Evolutionary conservation across 2,888 invertebrate genomes (phyloP).

Genomic region (Cotesia congregata): DNA sequence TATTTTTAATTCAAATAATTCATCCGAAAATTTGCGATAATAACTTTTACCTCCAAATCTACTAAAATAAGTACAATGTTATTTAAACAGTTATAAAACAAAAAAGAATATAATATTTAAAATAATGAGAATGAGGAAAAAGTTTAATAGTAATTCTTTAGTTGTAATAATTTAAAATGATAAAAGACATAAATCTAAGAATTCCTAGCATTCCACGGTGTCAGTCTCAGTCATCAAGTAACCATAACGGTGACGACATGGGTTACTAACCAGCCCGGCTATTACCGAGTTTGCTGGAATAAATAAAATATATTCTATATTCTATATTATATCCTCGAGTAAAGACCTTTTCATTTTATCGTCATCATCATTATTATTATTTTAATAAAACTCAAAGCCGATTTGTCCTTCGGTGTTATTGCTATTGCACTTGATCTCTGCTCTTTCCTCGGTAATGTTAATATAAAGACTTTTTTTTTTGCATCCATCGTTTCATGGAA

Average conservation of each 20-base stretch:
- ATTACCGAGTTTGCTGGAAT: conserved; percentile 3
- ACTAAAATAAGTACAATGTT: no score
- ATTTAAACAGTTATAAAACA: neutral
- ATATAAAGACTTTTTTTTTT: neutral
- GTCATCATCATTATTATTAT: no score
- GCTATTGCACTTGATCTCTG: neutral
- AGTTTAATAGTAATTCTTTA: neutral
- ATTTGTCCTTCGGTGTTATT: neutral
- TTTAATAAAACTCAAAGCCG: neutral
- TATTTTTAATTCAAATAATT: neutral
- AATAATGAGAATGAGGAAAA: neutral
- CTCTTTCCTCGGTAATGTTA: neutral
- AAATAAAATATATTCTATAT: neutral
- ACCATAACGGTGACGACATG: conserved; percentile 25
- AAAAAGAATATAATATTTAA: neutral
- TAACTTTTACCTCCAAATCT: no score
- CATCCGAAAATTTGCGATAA: neutral
- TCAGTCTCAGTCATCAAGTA: conserved; percentile 22
- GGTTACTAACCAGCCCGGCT: conserved; percentile 16
- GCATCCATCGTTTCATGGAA: neutral
- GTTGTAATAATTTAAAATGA: conserved; percentile 2
- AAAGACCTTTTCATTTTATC: no score
- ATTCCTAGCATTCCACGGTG: conserved; percentile 19
- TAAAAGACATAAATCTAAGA: conserved; percentile 5
- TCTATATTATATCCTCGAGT: no score